These are phyloP conservation scores for Odontophorus gujanensis DNA, from an alignment of 2,113 vertebrate genomes.

Conservation along the genomic window DNA sequence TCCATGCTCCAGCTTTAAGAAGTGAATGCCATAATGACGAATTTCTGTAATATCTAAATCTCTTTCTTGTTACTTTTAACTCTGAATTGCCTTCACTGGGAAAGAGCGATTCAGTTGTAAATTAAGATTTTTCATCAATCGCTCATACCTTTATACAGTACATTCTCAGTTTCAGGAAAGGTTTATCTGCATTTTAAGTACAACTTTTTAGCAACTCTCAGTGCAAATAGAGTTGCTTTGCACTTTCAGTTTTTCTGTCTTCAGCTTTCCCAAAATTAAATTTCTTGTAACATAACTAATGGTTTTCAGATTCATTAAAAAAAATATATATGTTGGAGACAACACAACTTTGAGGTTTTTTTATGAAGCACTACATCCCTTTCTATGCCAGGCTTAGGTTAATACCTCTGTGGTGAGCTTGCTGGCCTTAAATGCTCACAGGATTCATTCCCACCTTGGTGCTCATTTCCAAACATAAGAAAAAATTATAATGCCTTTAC, in stretches of 20 bases:
- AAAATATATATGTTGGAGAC: not conserved
- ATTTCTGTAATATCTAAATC: not conserved
- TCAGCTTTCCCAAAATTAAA: not conserved
- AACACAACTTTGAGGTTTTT: not conserved
- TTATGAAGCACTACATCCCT: not conserved
- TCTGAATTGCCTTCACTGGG: not conserved
- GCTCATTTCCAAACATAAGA: not conserved
- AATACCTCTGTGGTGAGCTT: not conserved
- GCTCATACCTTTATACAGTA: not conserved
- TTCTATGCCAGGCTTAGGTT: not conserved
- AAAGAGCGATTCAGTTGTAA: not conserved
- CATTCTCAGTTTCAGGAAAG: not conserved
- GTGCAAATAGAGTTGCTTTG: not conserved
- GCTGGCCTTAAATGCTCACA: not conserved
- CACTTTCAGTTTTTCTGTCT: not conserved
- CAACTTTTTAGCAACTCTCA: not conserved
- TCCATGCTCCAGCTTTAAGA: not conserved
- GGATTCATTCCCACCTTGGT: not conserved
- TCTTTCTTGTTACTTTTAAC: not conserved
- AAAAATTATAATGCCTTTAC: not conserved
- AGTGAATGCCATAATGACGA: not conserved
- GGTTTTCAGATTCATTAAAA: not conserved
- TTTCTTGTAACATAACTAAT: not conserved
- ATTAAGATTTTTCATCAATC: not conserved
- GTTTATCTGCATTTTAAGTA: not conserved